phyloP scores from a whole-genome alignment of 2,113 vertebrate genomes.

The Myotis lucifugus region DNA sequence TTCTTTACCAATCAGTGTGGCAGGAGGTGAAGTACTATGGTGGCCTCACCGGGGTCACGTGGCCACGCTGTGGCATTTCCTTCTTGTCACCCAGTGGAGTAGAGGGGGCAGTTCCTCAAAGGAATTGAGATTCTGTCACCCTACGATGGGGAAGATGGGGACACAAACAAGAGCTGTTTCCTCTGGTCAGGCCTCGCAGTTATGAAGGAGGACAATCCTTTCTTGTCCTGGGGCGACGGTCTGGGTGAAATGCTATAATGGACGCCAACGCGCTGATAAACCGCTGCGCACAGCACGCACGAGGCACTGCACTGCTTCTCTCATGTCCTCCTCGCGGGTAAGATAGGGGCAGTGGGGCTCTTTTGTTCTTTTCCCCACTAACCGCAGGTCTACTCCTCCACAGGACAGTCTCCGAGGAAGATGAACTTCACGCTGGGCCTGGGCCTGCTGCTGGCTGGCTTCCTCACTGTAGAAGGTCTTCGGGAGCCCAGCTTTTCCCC shows the following conservation, averaged over 20 bases:
- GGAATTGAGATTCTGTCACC: neutral
- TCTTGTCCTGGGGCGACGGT: accelerated
- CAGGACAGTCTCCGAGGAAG: slow-evolving; percentile 67
- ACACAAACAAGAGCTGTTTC: neutral
- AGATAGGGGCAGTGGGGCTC: neutral
- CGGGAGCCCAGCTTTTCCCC: neutral
- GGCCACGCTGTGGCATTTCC: neutral
- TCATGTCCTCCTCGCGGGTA: neutral
- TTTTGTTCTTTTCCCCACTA: neutral
- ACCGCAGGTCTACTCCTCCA: slow-evolving; percentile 55
- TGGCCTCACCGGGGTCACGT: neutral
- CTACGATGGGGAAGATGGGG: neutral
- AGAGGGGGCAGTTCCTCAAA: neutral
- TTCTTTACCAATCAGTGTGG: neutral
- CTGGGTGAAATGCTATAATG: neutral
- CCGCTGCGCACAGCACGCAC: accelerated
- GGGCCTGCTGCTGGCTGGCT: slow-evolving; percentile 72
- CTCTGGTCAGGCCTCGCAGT: neutral
- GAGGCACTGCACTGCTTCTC: accelerated
- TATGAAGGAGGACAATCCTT: neutral
- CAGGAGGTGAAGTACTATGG: neutral
- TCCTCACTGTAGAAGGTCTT: slow-evolving; percentile 68
- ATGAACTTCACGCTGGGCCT: slow-evolving; percentile 76
- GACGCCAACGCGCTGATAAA: neutral
- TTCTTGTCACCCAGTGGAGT: neutral